A percentile compares a stretch with the other conserved stretches of the same genome.
These are phyloP conservation scores for Clusia tigrina DNA, from an alignment of 2,888 invertebrate species.

Conservation along the genomic window DNA sequence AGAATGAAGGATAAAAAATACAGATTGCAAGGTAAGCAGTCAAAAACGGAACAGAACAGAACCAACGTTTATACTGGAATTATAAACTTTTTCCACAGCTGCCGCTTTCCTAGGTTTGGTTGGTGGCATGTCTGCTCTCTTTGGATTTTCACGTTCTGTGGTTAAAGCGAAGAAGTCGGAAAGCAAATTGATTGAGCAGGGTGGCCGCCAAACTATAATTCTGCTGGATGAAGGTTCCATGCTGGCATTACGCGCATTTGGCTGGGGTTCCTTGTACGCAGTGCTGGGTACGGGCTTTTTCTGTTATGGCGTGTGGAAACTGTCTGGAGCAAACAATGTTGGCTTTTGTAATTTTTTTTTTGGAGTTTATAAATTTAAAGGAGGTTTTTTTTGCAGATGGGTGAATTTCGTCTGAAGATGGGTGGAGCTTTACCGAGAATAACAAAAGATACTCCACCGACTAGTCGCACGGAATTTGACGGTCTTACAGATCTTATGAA, in stretches of 20 bases:
- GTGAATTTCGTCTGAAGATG: constrained; percentile 84
- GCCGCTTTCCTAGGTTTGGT: constrained; percentile 61
- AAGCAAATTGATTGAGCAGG: constrained; percentile 80
- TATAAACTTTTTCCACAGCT: too few relatives aligned
- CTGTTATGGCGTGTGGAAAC: constrained; percentile 86
- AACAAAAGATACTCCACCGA: constrained; percentile 79
- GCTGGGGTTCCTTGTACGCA: constrained; percentile 88
- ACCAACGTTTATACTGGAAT: too few relatives aligned
- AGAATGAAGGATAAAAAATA: constrained; percentile 6
- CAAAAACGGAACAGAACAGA: too few relatives aligned
- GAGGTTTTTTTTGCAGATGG: constrained; percentile 67
- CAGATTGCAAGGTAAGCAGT: constrained; percentile 14
- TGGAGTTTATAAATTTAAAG: not conserved
- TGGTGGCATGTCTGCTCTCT: constrained; percentile 76
- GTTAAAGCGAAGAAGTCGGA: constrained; percentile 81
- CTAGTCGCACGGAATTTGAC: constrained; percentile 86
- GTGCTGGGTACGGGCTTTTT: constrained; percentile 83
- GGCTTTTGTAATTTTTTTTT: constrained; percentile 47
- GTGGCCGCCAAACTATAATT: constrained; percentile 70
- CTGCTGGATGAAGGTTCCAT: constrained; percentile 79
- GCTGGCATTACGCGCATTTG: constrained; percentile 83
- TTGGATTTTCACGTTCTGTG: constrained; percentile 83
- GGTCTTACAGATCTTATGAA: constrained; percentile 84
- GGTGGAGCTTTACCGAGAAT: constrained; percentile 79
- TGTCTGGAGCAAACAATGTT: constrained; percentile 86